These are phyloP conservation scores for Agriopis aurantiaria DNA, from an alignment of 2,888 invertebrate species.

Conservation along the genomic window DNA sequence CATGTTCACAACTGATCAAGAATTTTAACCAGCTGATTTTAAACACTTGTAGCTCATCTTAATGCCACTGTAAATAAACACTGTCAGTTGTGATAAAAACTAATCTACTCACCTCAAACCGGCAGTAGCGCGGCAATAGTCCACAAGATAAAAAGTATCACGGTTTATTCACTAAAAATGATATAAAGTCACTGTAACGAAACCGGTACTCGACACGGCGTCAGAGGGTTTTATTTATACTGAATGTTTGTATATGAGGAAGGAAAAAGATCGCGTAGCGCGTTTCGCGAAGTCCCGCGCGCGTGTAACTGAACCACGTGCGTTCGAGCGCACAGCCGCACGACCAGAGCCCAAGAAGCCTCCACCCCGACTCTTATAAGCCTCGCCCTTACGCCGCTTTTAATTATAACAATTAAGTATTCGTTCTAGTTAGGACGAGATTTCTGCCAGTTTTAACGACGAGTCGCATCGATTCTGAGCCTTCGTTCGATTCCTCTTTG, in stretches of 20 bases:
- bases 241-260: slow-evolving; percentile 4
- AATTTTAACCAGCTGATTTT: slow-evolving; percentile 13
- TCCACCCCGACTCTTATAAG: slow-evolving; percentile 68
- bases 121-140: slow-evolving; percentile 42
- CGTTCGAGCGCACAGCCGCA: slow-evolving; percentile 53
- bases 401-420: slow-evolving; percentile 77
- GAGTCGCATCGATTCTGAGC: slow-evolving; percentile 32
- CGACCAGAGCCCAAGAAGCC: slow-evolving; percentile 66
- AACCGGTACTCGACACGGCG: slow-evolving; percentile 11
- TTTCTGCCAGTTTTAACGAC: slow-evolving; percentile 72
- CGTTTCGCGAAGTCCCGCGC: neutral
- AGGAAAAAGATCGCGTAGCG: neutral
- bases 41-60: neutral
- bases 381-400: slow-evolving; percentile 73
- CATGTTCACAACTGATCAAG: neutral
- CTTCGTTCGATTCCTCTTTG: slow-evolving; percentile 36
- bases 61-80: slow-evolving; percentile 30
- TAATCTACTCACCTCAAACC: slow-evolving; percentile 52
- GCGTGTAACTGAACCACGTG: slow-evolving; percentile 53
- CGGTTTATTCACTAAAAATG: slow-evolving; percentile 45
- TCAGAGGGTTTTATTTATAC: slow-evolving; percentile 7
- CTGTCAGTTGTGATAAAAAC: slow-evolving; percentile 22
- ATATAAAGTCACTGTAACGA: slow-evolving; percentile 28
- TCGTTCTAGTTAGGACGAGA: slow-evolving; percentile 79
- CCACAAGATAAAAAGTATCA: slow-evolving; percentile 49